Conservation (phyloP, 2,113 vertebrate genomes). For the Micromys minutus region DNA sequence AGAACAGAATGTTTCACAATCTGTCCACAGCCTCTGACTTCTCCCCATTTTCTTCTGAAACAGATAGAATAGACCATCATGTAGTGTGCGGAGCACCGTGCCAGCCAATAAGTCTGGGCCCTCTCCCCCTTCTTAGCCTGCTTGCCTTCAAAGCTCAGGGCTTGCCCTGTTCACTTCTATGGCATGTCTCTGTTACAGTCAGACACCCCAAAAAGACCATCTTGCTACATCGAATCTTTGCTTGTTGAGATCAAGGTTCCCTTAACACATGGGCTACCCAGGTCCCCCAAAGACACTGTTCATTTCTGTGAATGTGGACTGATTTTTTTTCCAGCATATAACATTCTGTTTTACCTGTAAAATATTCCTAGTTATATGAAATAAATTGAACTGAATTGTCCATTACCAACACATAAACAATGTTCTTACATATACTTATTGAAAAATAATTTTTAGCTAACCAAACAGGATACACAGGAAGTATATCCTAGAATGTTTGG, state of each 20-base stretch:
- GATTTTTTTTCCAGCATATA: not conserved
- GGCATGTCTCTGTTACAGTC: not conserved
- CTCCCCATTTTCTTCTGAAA: not conserved
- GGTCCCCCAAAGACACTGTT: not conserved
- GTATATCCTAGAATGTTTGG: conserved; percentile 20
- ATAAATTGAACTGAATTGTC: conserved; percentile 3
- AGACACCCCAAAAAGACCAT: not conserved
- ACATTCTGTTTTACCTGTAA: not conserved
- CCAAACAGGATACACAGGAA: conserved; percentile 10
- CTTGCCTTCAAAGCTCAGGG: not conserved
- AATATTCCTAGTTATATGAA: conserved; percentile 14
- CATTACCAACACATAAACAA: not conserved
- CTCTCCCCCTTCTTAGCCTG: not conserved
- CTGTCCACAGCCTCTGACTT: not conserved
- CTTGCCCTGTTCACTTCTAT: not conserved
- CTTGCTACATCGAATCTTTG: not conserved
- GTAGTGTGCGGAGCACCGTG: not conserved
- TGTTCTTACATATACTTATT: not conserved
- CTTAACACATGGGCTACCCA: not conserved
- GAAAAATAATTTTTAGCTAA: conserved; percentile 34
- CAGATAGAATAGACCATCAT: not conserved
- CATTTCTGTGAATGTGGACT: not conserved
- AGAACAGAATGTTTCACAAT: not conserved
- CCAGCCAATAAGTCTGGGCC: not conserved
- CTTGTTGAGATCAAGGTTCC: not conserved